Base-by-base conservation (phyloP, 2,113 vertebrate species). In the Salvelinus namaycush region DNA sequence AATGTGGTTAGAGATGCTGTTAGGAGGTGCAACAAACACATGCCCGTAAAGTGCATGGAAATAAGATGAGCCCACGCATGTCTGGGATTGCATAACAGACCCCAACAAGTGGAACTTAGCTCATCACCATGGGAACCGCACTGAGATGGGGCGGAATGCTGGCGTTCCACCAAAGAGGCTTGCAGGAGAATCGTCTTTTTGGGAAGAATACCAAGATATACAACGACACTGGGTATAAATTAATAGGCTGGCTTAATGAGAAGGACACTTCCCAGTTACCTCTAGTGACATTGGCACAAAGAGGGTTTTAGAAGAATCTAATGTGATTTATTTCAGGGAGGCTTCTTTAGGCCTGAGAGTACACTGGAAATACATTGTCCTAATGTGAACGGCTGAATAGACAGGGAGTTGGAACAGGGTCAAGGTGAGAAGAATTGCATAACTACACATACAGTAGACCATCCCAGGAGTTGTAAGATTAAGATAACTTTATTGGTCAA, bases 61-160 rank as follows among this genome's bases (percentile, higher is more conserved):
- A 88, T 89, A 88, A 90, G 85, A 87, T 73, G 27, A 88, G 89
- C 92, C 89, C 90, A 90, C 92, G 90, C 90, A 91, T 82, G 80
- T 87, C 86, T 83, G 85, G 44, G 84, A 84, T 93, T 93, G 86
- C 88, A 83, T 93, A 93, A 93, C 89, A 70, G 80, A 70, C 75
- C 84, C 65, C 86, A 91, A 93, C 89, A 91, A 92, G 90, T 90
- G 82, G 79, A 86, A 79, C 83, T 87, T 85, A 81, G 85, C 87
- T 77, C 80, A 71, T 93, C 89, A 76, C 92, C 90, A 91, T 93
- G 90, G 92, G 82, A 92, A 93, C 92, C 16, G 76, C 80, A 72
- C 81, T 83, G 12, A 66, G 84, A 89, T 89, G 84, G 81, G 81
- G 85, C 87, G 86, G 89, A 90, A 89, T 88, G 83, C 82, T 78